Evolutionary conservation across 2,113 vertebrate species (phyloP).

Genomic region (Sterrhoptilus dennistouni): DNA sequence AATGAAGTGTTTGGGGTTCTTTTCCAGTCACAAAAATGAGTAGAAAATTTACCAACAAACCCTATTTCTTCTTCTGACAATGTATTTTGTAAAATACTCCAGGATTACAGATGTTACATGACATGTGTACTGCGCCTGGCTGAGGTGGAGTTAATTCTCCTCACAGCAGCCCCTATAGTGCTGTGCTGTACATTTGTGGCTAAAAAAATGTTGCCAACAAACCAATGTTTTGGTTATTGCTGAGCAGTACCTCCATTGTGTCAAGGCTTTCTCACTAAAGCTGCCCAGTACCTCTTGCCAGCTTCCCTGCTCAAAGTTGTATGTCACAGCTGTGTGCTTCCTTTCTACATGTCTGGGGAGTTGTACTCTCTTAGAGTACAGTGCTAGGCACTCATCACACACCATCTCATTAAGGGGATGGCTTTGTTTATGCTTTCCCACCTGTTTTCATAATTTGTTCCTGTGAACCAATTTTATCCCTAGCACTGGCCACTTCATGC

Average conservation of each 20-base stretch:
- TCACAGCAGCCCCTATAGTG: not conserved
- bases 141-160: not conserved
- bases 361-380: not conserved
- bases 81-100: not conserved
- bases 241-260: not conserved
- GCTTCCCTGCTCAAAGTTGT: not conserved
- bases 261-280: not conserved
- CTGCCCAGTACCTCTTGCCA: accelerated
- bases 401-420: not conserved
- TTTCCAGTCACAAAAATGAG: not conserved
- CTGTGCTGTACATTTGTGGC: not conserved
- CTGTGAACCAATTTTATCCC: not conserved
- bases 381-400: not conserved
- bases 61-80: not conserved
- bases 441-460: not conserved
- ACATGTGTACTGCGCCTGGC: not conserved
- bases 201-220: not conserved
- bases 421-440: not conserved
- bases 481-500: not conserved
- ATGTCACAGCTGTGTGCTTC: not conserved
- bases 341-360: not conserved
- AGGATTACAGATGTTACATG: not conserved
- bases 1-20: not conserved
- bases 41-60: not conserved
- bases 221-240: not conserved